Evolutionary conservation across 2,888 invertebrate genomes (phyloP).

Genomic region (Sepioteuthis lessoniana): DNA sequence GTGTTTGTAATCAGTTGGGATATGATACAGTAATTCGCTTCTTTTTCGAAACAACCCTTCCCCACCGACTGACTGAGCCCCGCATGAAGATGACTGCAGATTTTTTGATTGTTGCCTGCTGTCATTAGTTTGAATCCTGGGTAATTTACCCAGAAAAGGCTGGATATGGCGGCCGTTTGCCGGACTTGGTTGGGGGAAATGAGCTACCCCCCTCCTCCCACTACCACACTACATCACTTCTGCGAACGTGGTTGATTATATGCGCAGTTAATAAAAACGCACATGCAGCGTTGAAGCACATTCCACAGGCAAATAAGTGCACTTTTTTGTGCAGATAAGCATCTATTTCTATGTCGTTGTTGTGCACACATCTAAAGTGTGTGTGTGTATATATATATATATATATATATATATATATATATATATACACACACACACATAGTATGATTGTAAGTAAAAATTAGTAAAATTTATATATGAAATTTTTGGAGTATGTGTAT

Average conservation of each 20-base stretch:
- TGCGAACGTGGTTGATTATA: neutral
- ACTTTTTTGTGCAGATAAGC: neutral
- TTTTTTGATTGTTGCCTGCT: neutral
- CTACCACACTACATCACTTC: neutral
- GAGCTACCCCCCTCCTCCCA: neutral
- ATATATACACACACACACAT: too few relatives aligned
- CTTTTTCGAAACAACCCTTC: neutral
- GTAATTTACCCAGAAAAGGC: neutral
- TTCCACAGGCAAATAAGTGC: conserved; percentile 4
- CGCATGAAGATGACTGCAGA: neutral
- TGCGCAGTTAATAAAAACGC: neutral
- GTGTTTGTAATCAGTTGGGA: neutral
- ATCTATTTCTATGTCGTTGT: neutral
- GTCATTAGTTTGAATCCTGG: neutral
- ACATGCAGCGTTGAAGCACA: neutral
- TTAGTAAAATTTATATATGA: too few relatives aligned
- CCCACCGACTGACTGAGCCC: too few relatives aligned
- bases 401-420: too few relatives aligned
- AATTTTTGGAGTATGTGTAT: too few relatives aligned
- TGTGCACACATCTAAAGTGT: too few relatives aligned
- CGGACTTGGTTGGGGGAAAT: neutral
- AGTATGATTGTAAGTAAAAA: too few relatives aligned
- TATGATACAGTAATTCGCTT: neutral
- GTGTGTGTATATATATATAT: too few relatives aligned
- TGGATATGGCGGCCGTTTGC: neutral